phyloP scores from a whole-genome alignment of 2,888 invertebrate species.

The Melanophora roralis region DNA sequence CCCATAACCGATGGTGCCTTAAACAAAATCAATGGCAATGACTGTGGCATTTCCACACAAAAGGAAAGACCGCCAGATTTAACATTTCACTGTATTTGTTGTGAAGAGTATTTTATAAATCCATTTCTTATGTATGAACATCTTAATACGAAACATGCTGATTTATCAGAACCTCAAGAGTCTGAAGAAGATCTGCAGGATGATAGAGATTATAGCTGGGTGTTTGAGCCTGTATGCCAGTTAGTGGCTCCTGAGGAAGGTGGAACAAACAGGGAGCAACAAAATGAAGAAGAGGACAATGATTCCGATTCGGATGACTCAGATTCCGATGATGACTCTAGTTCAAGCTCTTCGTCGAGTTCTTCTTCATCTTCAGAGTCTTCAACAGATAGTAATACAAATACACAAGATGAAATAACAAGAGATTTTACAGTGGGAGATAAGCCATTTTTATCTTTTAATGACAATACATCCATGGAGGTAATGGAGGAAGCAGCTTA shows the following conservation, averaged over 20 bases:
- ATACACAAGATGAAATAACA: slow-evolving; percentile 65
- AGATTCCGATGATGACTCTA: slow-evolving; percentile 66
- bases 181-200: slow-evolving; percentile 65
- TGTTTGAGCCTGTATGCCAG: slow-evolving; percentile 76
- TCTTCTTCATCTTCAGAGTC: slow-evolving; percentile 62
- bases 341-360: slow-evolving; percentile 61
- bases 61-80: slow-evolving; percentile 72
- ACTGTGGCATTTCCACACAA: slow-evolving; percentile 26
- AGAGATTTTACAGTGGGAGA: slow-evolving; percentile 29
- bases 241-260: slow-evolving; percentile 62
- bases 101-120: slow-evolving; percentile 73
- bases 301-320: slow-evolving; percentile 65
- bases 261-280: not conserved
- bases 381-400: slow-evolving; percentile 54
- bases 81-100: slow-evolving; percentile 77
- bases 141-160: slow-evolving; percentile 73
- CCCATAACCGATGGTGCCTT: slow-evolving; percentile 69
- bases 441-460: slow-evolving; percentile 19
- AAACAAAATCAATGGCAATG: slow-evolving; percentile 15
- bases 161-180: slow-evolving; percentile 63
- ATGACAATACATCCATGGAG: slow-evolving; percentile 39
- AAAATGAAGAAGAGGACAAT: slow-evolving; percentile 60
- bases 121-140: slow-evolving; percentile 74
- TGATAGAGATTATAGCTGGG: slow-evolving; percentile 73
- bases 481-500: slow-evolving; percentile 60